Evolutionary conservation across 2,113 vertebrate genomes (phyloP).

Genomic region (Eira barbara): DNA sequence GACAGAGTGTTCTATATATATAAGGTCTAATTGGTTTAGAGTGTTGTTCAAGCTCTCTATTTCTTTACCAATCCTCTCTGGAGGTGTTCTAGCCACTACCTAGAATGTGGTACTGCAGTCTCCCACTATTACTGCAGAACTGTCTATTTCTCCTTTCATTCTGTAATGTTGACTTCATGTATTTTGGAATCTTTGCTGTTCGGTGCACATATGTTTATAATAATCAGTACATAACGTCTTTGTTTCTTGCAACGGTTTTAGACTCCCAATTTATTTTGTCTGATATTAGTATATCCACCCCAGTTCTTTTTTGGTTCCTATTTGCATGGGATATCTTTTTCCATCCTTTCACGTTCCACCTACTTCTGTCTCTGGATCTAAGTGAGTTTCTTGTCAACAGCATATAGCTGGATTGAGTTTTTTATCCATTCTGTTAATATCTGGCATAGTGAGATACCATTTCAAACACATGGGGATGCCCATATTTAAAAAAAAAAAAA

Average conservation of each 20-base stretch:
- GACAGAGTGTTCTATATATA: not conserved
- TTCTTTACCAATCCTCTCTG: not conserved
- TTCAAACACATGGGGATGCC: not conserved
- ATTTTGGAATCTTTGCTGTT: not conserved
- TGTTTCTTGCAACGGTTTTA: not conserved
- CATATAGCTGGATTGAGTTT: not conserved
- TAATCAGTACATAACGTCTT: not conserved
- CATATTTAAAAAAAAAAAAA: not conserved
- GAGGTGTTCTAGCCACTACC: not conserved
- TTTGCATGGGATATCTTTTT: not conserved
- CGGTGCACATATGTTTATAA: not conserved
- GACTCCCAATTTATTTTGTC: not conserved
- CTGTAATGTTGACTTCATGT: not conserved
- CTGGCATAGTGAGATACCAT: not conserved
- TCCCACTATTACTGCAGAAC: not conserved
- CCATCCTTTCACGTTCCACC: not conserved
- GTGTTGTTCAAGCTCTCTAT: not conserved
- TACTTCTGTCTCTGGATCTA: not conserved
- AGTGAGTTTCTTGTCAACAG: not conserved
- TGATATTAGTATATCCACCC: not conserved
- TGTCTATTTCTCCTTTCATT: not conserved
- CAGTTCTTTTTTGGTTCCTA: not conserved
- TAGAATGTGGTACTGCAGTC: not conserved
- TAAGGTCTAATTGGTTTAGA: not conserved
- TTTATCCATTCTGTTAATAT: conserved; percentile 4